phyloP scores from a whole-genome alignment of 2,113 vertebrate species.

The Coreoperca whiteheadi region DNA sequence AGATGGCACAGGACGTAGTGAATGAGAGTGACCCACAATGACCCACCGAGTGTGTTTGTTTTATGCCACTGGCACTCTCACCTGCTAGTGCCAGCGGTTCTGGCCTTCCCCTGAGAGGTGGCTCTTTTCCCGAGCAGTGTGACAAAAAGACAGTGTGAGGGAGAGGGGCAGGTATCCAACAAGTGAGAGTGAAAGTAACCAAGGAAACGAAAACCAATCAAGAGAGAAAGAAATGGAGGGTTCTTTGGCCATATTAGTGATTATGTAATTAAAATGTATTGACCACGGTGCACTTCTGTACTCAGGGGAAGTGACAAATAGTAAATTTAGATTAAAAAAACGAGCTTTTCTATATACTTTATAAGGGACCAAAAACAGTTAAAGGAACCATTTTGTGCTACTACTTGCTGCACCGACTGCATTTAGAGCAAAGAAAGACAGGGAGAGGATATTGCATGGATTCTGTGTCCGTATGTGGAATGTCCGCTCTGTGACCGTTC shows the following conservation, averaged over 20 bases:
- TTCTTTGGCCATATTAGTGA: neutral
- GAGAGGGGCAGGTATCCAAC: neutral
- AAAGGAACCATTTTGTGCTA: no score
- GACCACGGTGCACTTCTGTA: neutral
- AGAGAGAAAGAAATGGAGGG: neutral
- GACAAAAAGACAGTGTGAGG: constrained; percentile 10
- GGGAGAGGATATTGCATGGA: constrained; percentile 59
- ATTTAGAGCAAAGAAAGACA: neutral
- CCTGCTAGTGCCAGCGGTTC: constrained; percentile 59
- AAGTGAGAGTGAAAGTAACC: constrained; percentile 27
- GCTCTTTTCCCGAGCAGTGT: constrained; percentile 38
- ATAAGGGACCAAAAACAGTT: neutral
- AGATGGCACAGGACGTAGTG: neutral
- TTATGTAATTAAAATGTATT: neutral
- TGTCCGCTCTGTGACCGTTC: constrained; percentile 52
- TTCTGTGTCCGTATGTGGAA: constrained; percentile 76
- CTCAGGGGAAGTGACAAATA: neutral
- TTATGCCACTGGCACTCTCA: constrained; percentile 17
- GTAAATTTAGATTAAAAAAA: neutral
- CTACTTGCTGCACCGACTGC: neutral
- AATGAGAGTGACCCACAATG: neutral
- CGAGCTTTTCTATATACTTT: no score
- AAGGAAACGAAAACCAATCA: neutral
- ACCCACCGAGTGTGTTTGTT: neutral
- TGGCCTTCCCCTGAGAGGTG: neutral